Base-by-base conservation (phyloP, 2,888 invertebrate species). In the Apantesis nais region DNA sequence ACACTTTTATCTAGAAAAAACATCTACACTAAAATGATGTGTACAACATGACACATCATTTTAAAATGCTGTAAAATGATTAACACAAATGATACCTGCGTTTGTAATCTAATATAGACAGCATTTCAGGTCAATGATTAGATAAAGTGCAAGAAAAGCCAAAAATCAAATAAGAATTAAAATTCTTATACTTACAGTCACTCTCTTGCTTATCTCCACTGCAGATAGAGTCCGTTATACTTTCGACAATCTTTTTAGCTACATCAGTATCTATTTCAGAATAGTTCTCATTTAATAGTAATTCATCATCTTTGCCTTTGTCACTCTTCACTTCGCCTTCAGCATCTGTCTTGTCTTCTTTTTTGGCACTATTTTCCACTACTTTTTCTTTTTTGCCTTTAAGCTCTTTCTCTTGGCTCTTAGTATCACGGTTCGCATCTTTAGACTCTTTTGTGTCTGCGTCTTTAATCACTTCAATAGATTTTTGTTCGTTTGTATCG, bases 181-280 rank as follows among this genome's bases (percentile, higher is more conserved):
- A 65, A 37, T 0, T 22, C 7, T 39, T 12, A 62, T 72, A 93
- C 94, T 91, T 83, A 91, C 92, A 94, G 93, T 96, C 95, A 96
- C 96, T 95, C 90, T 97, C 97, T 86, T 92, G 90, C 87, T 97
- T 97, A 64, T 97, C 98, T 61, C 98, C 97, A 70, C 96, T 96
- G 58, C 96, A 96, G 75, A 97, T 96, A 0, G 96, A 97, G 83
- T 97, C 98, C 0, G 98, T 98, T 66, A 98, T 97, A 82, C 97
- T 97, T 88, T 98, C 98, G 2, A 98, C 98, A 77, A 98, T 97
- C 92, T 98, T 98, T 90, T 98, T 98, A 8, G 98, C 98, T 80
- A 98, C 98, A 83, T 98, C 98, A 11, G 98, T 97, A 85, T 97
- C 97, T 74, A 97, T 94, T 75, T 95, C 95, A 16, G 95, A 93